Conservation (phyloP, 2,113 vertebrate genomes). For the Tupaia tana region DNA sequence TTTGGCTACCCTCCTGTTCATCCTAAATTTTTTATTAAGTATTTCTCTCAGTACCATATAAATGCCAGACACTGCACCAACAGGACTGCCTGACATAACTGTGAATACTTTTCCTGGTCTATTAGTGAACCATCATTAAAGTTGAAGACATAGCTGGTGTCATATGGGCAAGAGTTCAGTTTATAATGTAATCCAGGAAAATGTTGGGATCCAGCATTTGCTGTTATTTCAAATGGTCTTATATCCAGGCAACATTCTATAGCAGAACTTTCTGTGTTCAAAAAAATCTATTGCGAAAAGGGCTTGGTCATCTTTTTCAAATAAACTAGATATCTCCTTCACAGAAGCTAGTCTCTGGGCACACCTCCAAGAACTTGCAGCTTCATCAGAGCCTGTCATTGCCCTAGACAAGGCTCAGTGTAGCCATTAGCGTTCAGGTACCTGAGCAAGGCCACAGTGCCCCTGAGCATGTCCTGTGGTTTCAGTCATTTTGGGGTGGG, state of each 20-base stretch:
- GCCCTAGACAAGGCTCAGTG: not conserved
- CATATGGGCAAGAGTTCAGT: not conserved
- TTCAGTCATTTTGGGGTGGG: rapidly evolving
- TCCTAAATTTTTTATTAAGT: constrained; percentile 59
- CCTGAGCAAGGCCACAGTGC: not conserved
- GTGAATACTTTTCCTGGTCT: not conserved
- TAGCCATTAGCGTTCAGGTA: not conserved
- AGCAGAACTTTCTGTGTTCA: not conserved
- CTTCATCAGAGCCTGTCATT: not conserved
- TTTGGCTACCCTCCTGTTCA: constrained; percentile 40
- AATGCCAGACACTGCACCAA: not conserved
- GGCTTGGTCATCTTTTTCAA: not conserved
- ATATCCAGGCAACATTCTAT: not conserved
- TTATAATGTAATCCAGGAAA: not conserved
- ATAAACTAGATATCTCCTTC: not conserved
- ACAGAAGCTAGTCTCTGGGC: not conserved
- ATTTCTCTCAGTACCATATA: not conserved
- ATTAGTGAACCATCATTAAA: not conserved
- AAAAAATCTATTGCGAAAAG: not conserved
- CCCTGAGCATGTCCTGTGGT: not conserved
- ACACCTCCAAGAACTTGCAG: not conserved
- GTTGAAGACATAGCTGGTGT: not conserved
- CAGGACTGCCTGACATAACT: not conserved
- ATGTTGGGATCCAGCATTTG: not conserved
- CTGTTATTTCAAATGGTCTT: constrained; percentile 39